Base-by-base conservation (phyloP, 2,888 invertebrate genomes). In the Chydorus sphaericus region DNA sequence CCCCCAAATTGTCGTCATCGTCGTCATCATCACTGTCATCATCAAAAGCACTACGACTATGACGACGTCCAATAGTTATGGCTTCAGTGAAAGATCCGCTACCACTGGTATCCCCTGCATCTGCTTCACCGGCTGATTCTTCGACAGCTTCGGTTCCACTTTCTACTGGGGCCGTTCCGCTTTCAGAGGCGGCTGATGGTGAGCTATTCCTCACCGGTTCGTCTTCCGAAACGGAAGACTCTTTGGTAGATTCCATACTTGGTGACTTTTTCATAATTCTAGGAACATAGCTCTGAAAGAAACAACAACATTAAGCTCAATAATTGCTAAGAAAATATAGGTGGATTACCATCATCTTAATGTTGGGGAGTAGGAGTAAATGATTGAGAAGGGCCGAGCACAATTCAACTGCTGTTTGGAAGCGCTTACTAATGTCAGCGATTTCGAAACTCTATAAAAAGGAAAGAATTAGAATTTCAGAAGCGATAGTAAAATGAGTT, bases 401-500 rank as follows among this genome's bases (percentile, higher is more conserved):
- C 60, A 83, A 76, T 63, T 83, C 76, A 70, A 88, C 87, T 60
- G 89, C 85, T 61, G 80, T 78, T 60, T 78, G 74, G 58, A 93
- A 78, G 26, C 84, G 76, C 36, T 76, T 72, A 50, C 82, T 75
- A 14, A 92, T 79, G 1, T 81, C 77, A 56, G 85, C 81, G 33
- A 83, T 67, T 3, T 75, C 75, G 8, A 75, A 64, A 57, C 68
- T 67, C 66, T 75, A 69, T 16, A 62, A 62, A 54, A 54, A 30
- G 31, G 52, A 38, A 31, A 4, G 26, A 18, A 23, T 23, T 39
- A 26, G 33, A 20, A 23, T 44, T 28, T 30, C 50, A 50, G 44
- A 33, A 53, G 51, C 39, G 31, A 52, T 10, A 29, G 55, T 36
- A 56, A 38, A 44, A 26, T 31, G 55, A 49, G 1, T 54, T 38